Evolutionary conservation across 2,888 invertebrate genomes (phyloP), one percentile per base, ranked within the genome.

Genomic region (Drosophila neutralis): DNA sequence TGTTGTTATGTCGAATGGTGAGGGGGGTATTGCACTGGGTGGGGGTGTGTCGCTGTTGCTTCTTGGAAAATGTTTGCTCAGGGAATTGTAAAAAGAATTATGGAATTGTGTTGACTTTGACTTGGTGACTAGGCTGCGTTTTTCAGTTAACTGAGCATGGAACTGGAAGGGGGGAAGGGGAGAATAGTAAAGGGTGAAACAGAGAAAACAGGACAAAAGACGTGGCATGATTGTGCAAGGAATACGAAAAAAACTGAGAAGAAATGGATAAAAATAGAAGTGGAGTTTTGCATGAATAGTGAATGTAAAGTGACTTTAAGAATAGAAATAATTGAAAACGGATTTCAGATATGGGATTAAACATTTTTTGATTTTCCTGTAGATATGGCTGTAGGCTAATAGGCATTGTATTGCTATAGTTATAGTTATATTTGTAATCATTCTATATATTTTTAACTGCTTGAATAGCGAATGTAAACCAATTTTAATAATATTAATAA

Each of bases 61-160:
- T 84, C 87, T 84, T 73, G 69, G 87, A 84, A 87, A 87, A 80
- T 84, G 82, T 82, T 82, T 61, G 68, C 73, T 72, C 40, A 74
- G 87, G 87, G 83, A 84, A 87, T 84, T 84, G 83, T 80, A 56
- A 73, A 71, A 81, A 73, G 70, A 80, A 82, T 81, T 86, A 83
- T 74, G 73, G 73, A 80, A 82, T 71, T 72, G 75, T 60, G 67
- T 73, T 69, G 66, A 72, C 74, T 60, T 56, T 42, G 45, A 71
- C 49, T 51, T 49, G 35, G 21, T 27, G 27, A 45, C 54, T 58
- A 24, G 33, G 38, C 62, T 31, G 33, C 52, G 13, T 54, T 56
- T 54, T 63, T 63, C 33, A 66, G 36, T 69, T 53, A 36, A 53
- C 21, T 49, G 52, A 59, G 60, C 54, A 60, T 33, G 49, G 66